Base-by-base conservation (phyloP, 2,888 invertebrate genomes). In the Ochropleura leucogaster region DNA sequence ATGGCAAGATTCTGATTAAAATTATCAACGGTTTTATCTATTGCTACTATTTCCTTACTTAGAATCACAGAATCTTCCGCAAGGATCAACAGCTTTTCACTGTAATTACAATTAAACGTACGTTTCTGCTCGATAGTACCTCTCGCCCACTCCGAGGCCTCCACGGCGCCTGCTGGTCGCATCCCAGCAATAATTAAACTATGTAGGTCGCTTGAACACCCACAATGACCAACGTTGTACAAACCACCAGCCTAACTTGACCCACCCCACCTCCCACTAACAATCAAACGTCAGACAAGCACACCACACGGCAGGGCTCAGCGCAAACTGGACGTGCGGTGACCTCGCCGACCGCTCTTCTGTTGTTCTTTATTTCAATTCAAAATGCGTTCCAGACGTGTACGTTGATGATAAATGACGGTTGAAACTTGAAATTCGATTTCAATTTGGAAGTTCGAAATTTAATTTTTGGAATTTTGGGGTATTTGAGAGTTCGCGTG, bases 201-300 rank as follows among this genome's bases (percentile, higher is more conserved):
- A 95, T 95, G 95, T 95, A 94, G 95, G 95, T 94, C 95, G 94
- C 89, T 88, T 89, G 93, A 90, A 92, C 95, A 94, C 95, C 96
- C 94, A 95, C 95, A 93, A 92, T 91, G 92, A 89, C 89, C 90
- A 89, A 89, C 92, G 91, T 90, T 93, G 91, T 93, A 89, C 88
- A 84, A 84, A 87, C 82, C 87, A 88, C 94, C 91, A 92, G 85
- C 75, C 30, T 85, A 86, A 42, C 77, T 72, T 86, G 93, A 90
- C 89, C 90, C 90, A 86, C 89, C 90, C 88, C 88, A 85, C 90
- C 90, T 90, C 91, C 89, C 89, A 83, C 88, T 85, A 89, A 91
- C 91, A 91, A 90, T 89, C 88, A 87, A 89, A 88, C 84, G 82
- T 81, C 87, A 83, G 82, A 83, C 82, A 79, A 79, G 81, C 80